phyloP scores from a whole-genome alignment of 1,140 invertebrate species.

The Lepidotrigona ventralis region DNA sequence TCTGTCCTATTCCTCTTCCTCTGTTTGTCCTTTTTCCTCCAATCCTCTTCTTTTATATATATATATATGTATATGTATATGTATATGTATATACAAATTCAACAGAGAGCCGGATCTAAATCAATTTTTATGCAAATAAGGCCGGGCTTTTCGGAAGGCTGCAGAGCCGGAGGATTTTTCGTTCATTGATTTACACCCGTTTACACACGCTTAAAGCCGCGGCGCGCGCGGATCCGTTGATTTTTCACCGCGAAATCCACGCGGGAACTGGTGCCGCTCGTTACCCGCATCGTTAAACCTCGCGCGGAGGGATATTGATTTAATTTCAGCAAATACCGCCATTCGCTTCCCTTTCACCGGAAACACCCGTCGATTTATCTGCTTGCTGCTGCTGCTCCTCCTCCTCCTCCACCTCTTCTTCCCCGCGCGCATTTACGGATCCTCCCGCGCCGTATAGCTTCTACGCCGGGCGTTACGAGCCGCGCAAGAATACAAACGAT shows the following conservation, averaged over 20 bases:
- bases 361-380: not conserved
- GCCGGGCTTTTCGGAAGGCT: constrained; percentile 8
- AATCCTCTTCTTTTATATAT: not conserved
- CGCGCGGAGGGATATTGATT: constrained; percentile 33
- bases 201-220: constrained; percentile 46
- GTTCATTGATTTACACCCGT: constrained; percentile 58
- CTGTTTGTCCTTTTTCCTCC: no score
- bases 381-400: not conserved
- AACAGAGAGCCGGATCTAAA: constrained; percentile 40
- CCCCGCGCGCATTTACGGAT: no score
- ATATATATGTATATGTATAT: no score
- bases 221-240: constrained; percentile 35
- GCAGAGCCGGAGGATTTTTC: constrained; percentile 41
- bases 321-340: constrained; percentile 42
- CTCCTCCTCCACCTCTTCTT: not conserved
- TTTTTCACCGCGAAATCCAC: constrained; percentile 39
- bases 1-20: no score
- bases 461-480: not conserved
- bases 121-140: constrained; percentile 65
- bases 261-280: constrained; percentile 27
- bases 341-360: not conserved
- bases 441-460: no score
- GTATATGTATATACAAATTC: not conserved
- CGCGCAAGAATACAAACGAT: not conserved
- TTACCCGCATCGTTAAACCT: constrained; percentile 35